Base-by-base conservation (phyloP, 1,140 invertebrate genomes). In the Phymorhynchus buccinoides region DNA sequence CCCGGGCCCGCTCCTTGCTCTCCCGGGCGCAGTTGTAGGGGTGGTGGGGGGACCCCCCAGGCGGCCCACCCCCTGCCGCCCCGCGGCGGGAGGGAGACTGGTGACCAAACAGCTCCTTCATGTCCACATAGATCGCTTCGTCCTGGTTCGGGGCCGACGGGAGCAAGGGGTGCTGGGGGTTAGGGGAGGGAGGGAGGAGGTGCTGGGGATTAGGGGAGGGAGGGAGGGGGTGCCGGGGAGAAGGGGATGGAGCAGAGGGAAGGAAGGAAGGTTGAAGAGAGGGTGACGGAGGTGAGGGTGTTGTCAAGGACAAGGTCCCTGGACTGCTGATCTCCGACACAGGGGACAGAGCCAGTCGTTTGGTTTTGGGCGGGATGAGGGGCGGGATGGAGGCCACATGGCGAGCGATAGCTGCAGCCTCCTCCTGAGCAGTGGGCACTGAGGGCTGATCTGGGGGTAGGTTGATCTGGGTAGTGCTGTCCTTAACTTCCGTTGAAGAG, bases 301-400 rank as follows among this genome's bases (percentile, higher is more conserved):
- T 41, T 1, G 73, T 4, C 35, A 41, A 41, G 4, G 37, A 32
- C 27, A 37, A 41, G n/a, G 37, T 22, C 30, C 35, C 81, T 18
- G 81, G 62, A 41, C 81, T 83, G 41, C 80, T 73, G 18, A 86
- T 88, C 78, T 92, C 91, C 48, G 88, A 85, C 16, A 92, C 91
- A 6, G 91, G 91, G 66, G 91, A 91, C 52, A 91, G 68, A 35
- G 85, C 90, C 56, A 90, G 89, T 39, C 77, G 86, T 84, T 90
- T 91, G 52, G 86, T 88, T 87, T 92, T 92, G 30, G 91, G 91
- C 82, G 91, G 91, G 48, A 92, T 87, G 79, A 90, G 89, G 77
- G 91, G 91, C 84, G 91, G 88, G 42, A 91, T 73, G n/a, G 89
- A 86, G 30, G 83, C 82, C 44, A 90, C 89, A 84, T 90, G 88